These are phyloP conservation scores for Crypturellus tataupa DNA, from an alignment of 2,797 vertebrate species.

Conservation along the genomic window DNA sequence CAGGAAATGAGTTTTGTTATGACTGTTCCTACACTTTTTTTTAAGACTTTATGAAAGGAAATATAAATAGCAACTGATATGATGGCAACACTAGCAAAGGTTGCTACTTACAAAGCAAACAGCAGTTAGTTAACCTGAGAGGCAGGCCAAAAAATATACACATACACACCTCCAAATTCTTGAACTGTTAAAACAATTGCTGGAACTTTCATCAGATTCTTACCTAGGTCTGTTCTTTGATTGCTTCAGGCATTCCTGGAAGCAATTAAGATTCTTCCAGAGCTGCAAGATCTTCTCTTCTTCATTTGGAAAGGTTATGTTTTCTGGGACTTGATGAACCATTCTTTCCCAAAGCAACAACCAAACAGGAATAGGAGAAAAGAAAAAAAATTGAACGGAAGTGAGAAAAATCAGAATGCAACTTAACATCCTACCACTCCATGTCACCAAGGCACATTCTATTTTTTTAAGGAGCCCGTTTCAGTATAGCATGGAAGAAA, in stretches of 20 bases:
- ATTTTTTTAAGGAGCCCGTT: neutral
- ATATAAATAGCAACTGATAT: neutral
- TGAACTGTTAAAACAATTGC: neutral
- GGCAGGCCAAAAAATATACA: too few relatives aligned
- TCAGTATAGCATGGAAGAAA: neutral
- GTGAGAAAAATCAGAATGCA: neutral
- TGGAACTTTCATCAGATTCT: constrained; percentile 1
- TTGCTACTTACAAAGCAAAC: neutral
- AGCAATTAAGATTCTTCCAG: constrained; percentile 91
- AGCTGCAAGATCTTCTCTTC: constrained; percentile 92
- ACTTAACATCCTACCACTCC: neutral
- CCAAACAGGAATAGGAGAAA: neutral
- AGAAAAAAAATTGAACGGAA: neutral
- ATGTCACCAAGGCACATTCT: neutral
- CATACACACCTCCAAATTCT: neutral
- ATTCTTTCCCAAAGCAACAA: constrained; percentile 78
- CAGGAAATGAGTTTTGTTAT: neutral
- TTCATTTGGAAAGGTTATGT: constrained; percentile 90
- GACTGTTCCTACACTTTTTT: neutral
- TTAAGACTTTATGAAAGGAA: neutral
- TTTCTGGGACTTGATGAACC: constrained; percentile 94
- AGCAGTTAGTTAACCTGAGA: neutral
- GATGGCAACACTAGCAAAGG: neutral
- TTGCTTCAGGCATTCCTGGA: constrained; percentile 94
- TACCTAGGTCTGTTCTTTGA: constrained; percentile 94